Evolutionary conservation across 1,140 invertebrate genomes (phyloP), one percentile per base, ranked within the genome.

Genomic region (Drosophila rhopaloa): DNA sequence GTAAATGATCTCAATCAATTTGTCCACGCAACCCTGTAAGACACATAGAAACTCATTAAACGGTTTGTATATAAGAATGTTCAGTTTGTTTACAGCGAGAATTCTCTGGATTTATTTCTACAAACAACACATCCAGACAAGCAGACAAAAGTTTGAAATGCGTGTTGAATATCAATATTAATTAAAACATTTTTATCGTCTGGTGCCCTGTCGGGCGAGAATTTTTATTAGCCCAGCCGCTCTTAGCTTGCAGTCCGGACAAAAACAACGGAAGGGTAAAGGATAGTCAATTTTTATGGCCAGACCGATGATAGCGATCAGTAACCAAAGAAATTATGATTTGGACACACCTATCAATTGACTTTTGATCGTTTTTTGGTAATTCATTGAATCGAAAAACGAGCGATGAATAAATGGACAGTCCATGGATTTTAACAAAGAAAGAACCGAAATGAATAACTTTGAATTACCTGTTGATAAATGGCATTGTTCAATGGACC

Each of bases 11-110:
- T 94, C 93, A 56, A 96, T 93, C 67, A 97, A 92, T 81, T 95
- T 95, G 29, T 95, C 94, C 60, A 94, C 94, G 90, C 97, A 98
- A 11, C 96, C 96, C 95, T 97, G 92, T 5, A 92, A 89, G 59
- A 91, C 71, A 92, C 75, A 90, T 43, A 81, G 65, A 53, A 56
- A 8, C 35, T 47, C 44, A 44, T 55, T 61, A 48, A 47, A 47
- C 14, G 47, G 14, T 58, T 53, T 58, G 24, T 57, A 38, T 38
- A 27, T 16, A 67, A 44, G 24, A n/a, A 8, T 35, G 37, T 37
- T 62, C 27, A 35, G 48, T 75, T 71, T 75, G 53, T 79, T 86
- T 60, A 63, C 76, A 55, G 41, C 46, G 41, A 59, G 50, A 71
- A 56, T 61, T 68, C 59, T 41, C 19, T 14, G 11, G 11, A 11